phyloP scores from a whole-genome alignment of 2,888 invertebrate species.

The Hartigia nigra region DNA sequence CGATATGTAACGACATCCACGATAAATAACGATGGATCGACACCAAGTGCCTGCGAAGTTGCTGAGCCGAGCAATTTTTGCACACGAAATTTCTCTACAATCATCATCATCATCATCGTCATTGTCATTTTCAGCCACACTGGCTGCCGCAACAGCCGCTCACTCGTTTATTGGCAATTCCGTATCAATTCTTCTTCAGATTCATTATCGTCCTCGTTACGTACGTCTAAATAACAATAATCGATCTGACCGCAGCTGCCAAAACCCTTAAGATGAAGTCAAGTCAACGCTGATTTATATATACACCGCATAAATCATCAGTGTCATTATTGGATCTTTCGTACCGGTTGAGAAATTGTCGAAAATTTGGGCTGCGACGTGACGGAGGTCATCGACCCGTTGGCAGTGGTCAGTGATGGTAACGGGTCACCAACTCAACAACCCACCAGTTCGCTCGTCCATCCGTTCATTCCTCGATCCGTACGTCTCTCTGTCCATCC shows the following conservation, averaged over 20 bases:
- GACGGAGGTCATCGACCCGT: constrained; percentile 58
- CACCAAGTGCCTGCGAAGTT: constrained; percentile 9
- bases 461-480: constrained; percentile 26
- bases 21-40: background rate
- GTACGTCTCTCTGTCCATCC: background rate
- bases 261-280: background rate
- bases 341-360: background rate
- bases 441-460: constrained; percentile 36
- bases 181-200: background rate
- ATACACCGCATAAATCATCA: background rate
- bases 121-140: background rate
- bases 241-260: background rate
- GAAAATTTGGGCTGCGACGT: constrained; percentile 47
- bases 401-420: constrained; percentile 64
- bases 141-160: background rate
- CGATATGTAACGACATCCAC: background rate
- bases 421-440: constrained; percentile 49
- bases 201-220: background rate
- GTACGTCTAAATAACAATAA: background rate
- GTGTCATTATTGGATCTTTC: background rate
- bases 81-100: background rate
- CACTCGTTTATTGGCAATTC: background rate
- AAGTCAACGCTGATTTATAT: background rate
- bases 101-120: background rate
- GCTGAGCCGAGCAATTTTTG: background rate